A percentile compares a stretch with the other conserved stretches of the same genome.
Evolutionary conservation across 2,113 vertebrate species (phyloP).

Genomic region (Oncorhynchus kisutch): DNA sequence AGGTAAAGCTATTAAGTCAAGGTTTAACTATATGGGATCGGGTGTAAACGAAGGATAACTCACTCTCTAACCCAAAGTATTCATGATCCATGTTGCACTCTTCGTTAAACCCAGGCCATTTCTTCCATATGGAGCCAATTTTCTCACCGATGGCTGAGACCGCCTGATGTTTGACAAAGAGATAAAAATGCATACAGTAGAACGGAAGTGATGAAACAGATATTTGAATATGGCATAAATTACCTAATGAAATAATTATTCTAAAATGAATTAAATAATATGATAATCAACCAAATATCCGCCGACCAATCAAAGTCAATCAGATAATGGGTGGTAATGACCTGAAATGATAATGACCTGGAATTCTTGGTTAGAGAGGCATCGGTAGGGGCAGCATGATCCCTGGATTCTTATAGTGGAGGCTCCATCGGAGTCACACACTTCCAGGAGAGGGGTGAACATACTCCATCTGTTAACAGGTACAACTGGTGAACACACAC

Average conservation of each 20-base stretch:
- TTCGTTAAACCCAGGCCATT: constrained; percentile 76
- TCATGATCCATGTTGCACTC: constrained; percentile 80
- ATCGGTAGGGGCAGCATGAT: constrained; percentile 73
- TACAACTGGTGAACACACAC: constrained; percentile 11
- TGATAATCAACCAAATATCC: neutral
- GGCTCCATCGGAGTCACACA: constrained; percentile 42
- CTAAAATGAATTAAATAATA: neutral
- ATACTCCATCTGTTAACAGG: constrained; percentile 69
- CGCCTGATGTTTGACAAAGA: constrained; percentile 50
- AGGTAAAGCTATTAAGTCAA: neutral
- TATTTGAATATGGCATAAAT: neutral
- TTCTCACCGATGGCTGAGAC: constrained; percentile 62
- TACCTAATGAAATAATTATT: neutral
- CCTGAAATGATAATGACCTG: constrained; percentile 67
- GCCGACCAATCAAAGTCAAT: neutral
- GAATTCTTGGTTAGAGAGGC: constrained; percentile 69
- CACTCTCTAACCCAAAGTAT: constrained; percentile 78
- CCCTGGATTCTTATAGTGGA: constrained; percentile 58
- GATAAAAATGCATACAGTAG: neutral
- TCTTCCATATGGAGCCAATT: constrained; percentile 70
- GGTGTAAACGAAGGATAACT: constrained; percentile 26
- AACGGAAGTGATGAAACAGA: neutral
- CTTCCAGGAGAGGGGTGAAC: constrained; percentile 67
- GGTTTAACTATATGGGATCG: neutral
- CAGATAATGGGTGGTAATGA: constrained; percentile 17